Base-by-base conservation (phyloP, 2,797 vertebrate species). In the Merluccius polli region DNA sequence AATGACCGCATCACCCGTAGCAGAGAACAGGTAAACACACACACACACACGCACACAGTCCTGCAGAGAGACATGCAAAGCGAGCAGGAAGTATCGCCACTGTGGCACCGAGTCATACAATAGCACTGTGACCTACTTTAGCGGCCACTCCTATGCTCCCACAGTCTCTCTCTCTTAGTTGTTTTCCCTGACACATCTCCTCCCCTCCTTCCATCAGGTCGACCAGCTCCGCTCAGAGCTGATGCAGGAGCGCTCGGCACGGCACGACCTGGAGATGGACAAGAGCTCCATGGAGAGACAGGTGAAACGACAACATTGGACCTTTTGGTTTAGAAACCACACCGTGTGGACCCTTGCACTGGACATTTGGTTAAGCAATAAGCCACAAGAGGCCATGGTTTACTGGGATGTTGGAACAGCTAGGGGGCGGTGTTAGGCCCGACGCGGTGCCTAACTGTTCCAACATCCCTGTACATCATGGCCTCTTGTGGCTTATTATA, bases 221-320 rank as follows among this genome's bases (percentile, higher is more conserved):
- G 97, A 99, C 79, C 96, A 97, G 82, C 91, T 98, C 21, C 94
- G 97, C 1, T 92, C 95, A 0, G 97, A 99, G 82, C 93, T 99
- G 80, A 93, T 97, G 94, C 96, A 98, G 81, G 97, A 99, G 72
- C 94, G 97, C 0, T 94, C 96, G 0, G 91, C 88, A 2, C 92
- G 95, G n/a, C 96, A 99, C 41, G 96, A 99, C 89, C 91, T 99
- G 80, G 97, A 99, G 86, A 97, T 97, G 70, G 96, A 98, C 87
- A 98, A 98, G 83, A 94, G 95, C 67, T 93, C 95, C 0, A 80
- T 98, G 38, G 97, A 99, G 87, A 93, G 96, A 93, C 97, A 98
- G 95, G 97, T 97, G 74, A 13, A 24, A 15, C 15, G 59, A 36
- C 38, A 21, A 9, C 0, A 16, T 3, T 59, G 2, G 59, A 27